A percentile compares a stretch with the other conserved stretches of the same genome.
These are phyloP conservation scores for Tetragonula clypearis DNA, from an alignment of 1,140 invertebrate species.

Conservation along the genomic window DNA sequence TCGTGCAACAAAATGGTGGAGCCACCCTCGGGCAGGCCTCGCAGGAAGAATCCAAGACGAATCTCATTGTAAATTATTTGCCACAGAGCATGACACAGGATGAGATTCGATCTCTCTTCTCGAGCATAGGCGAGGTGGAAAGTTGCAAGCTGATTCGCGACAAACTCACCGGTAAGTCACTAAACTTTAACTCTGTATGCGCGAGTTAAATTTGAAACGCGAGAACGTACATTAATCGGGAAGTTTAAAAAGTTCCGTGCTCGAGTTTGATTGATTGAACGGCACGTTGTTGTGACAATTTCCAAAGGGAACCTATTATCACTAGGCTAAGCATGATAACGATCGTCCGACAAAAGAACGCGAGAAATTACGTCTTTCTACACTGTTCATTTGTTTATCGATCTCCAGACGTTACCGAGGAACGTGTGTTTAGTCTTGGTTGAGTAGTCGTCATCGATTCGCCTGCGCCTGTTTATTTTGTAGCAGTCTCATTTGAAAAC, in stretches of 20 bases:
- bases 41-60: conserved; percentile 97
- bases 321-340: neutral
- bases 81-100: conserved; percentile 99
- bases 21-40: conserved; percentile 86
- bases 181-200: neutral
- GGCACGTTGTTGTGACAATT: neutral
- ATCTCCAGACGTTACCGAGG: neutral
- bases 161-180: conserved; percentile 94
- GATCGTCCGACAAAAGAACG: neutral
- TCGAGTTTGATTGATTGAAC: neutral
- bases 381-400: conserved; percentile 1
- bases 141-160: conserved; percentile 99
- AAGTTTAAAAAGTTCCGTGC: neutral
- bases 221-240: too few relatives aligned
- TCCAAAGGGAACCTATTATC: neutral
- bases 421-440: conserved; percentile 12
- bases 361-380: neutral
- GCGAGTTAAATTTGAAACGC: too few relatives aligned
- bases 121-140: conserved; percentile 98
- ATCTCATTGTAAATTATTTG: conserved; percentile 99
- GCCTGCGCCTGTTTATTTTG: conserved; percentile 2
- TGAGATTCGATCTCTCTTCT: conserved; percentile 98
- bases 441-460: neutral
- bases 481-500: neutral
- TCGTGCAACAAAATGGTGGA: conserved; percentile 87